A percentile compares a stretch with the other conserved stretches of the same genome.
These are phyloP conservation scores for Drosophila nikananu DNA, from an alignment of 1,140 invertebrate genomes.

Conservation along the genomic window DNA sequence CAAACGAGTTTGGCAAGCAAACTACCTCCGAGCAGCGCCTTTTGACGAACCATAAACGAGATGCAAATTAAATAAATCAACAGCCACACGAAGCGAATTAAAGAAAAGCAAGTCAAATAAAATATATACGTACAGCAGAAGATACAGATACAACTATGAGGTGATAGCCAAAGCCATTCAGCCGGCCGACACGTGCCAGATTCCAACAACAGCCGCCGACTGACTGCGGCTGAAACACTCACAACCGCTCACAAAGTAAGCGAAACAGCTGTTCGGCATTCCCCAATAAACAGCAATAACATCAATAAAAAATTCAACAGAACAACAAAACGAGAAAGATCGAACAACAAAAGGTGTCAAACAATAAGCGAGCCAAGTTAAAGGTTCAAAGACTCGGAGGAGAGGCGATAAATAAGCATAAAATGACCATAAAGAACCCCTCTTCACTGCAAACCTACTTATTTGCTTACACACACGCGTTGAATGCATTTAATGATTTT, in stretches of 20 bases:
- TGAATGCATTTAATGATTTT: constrained; percentile 22
- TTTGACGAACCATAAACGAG: constrained; percentile 58
- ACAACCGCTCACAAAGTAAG: constrained; percentile 8
- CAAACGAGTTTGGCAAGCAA: constrained; percentile 49
- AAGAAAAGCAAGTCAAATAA: constrained; percentile 18
- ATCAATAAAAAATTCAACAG: constrained; percentile 46
- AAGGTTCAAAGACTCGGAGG: constrained; percentile 26
- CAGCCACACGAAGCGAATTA: constrained; percentile 31
- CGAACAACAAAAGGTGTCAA: constrained; percentile 62
- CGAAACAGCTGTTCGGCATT: constrained; percentile 64
- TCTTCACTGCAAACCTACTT: constrained; percentile 11
- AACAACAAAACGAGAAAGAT: constrained; percentile 13
- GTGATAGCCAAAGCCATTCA: constrained; percentile 18
- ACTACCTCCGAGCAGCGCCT: constrained; percentile 22
- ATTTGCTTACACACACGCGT: constrained; percentile 5
- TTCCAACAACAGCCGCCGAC: constrained; percentile 11
- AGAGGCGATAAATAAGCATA: constrained; percentile 36
- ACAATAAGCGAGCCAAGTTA: constrained; percentile 41
- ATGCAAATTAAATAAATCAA: constrained; percentile 63
- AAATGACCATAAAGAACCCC: constrained; percentile 35
- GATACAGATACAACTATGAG: constrained; percentile 36
- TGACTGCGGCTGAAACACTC: constrained; percentile 7
- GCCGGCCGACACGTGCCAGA: constrained; percentile 59
- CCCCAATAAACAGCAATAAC: constrained; percentile 48
- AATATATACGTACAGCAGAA: constrained; percentile 21